Evolutionary conservation across 2,888 invertebrate species (phyloP), one percentile per base, ranked within the genome.

Genomic region (Volucella inanis): DNA sequence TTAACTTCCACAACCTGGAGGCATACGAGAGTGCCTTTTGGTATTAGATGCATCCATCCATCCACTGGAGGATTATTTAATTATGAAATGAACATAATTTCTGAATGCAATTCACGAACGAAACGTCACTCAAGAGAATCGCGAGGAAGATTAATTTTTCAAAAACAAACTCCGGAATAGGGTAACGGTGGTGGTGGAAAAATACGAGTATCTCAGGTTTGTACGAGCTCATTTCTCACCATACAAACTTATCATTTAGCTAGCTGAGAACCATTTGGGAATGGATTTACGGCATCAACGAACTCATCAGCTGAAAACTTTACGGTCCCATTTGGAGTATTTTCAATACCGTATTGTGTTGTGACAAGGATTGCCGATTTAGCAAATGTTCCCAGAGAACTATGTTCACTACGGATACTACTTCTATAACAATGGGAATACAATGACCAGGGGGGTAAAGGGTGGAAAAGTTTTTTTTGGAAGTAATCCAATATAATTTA

Each of bases 401-500:
- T 41, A 6, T 31, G 31, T 31, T 31, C 31, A 6, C 6, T 31
- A 6, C 31, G 31, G 31, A 31, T 31, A 31, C 31, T 31, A 6
- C 31, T 31, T 31, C 6, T 31, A 6, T 0, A 3, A 0, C 6
- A 0, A 31, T 31, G 31, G 6, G 4, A 31, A 31, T 31, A 22
- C 45, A 15, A 41, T 57, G 39, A 11, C 45, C 3, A 22, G n/a
- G 8, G 31, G 10, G 12, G 18, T 14, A 38, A 2, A 50, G n/a
- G 11, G 45, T 47, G 45, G 43, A 9, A 49, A 64, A 11, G n/a
- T 18, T 11, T 11, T 74, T 74, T 61, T 59, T 64, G 62, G 59
- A 75, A 43, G 76, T 76, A 71, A 82, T 76, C 76, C 71, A 76
- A 76, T 82, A 76, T 71, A 65, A 49, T 47, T 71, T 82, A 76